phyloP scores from a whole-genome alignment of 1,140 invertebrate genomes.

The Sinella curviseta region DNA sequence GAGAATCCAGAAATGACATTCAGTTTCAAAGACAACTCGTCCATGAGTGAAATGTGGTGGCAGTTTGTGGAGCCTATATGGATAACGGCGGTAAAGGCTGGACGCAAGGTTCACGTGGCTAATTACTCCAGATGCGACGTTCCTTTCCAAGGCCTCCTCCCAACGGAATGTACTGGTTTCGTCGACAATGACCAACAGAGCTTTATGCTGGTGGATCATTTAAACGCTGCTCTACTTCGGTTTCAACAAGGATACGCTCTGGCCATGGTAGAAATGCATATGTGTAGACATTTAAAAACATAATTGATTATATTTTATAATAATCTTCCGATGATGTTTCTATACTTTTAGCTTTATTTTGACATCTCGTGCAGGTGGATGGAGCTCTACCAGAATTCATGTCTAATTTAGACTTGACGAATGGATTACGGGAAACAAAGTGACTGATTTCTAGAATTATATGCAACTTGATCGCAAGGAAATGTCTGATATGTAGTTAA shows the following conservation, averaged over 20 bases:
- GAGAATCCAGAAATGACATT: too few species aligned
- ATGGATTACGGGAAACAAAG: neutral
- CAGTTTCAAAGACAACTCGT: neutral
- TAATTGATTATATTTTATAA: too few species aligned
- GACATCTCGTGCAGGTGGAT: neutral
- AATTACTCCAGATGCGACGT: neutral
- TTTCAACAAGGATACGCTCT: conserved; percentile 8
- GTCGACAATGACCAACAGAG: too few species aligned
- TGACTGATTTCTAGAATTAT: neutral
- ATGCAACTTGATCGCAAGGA: too few species aligned
- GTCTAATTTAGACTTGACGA: neutral
- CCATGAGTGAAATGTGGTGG: neutral
- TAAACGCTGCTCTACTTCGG: conserved; percentile 18
- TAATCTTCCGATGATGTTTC: too few species aligned
- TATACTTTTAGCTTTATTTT: neutral
- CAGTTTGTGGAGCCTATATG: neutral
- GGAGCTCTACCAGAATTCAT: neutral
- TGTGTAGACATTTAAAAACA: too few species aligned
- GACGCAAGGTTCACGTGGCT: neutral
- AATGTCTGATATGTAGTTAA: too few species aligned
- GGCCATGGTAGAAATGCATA: conserved; percentile 18
- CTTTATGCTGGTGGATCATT: conserved; percentile 24
- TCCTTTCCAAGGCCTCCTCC: neutral
- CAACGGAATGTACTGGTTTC: neutral
- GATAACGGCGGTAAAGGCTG: neutral